Percentiles rank a stretch among this genome's conserved stretches.
These are phyloP conservation scores for Mormoops blainvillei DNA, from an alignment of 2,113 vertebrate genomes.

Conservation along the genomic window DNA sequence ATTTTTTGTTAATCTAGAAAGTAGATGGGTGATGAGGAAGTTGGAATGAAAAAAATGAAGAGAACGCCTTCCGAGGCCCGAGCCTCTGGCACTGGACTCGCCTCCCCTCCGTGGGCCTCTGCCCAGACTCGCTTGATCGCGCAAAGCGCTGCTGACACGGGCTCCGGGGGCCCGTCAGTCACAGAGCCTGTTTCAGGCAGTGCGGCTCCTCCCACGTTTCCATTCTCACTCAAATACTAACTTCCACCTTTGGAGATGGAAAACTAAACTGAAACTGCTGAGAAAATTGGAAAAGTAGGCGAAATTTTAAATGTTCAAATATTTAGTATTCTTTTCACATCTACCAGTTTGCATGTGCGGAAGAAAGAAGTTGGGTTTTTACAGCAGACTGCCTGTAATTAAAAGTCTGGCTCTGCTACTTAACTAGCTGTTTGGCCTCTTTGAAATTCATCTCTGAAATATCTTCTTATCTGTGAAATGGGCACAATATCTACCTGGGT, in stretches of 20 bases:
- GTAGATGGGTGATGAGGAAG: not conserved
- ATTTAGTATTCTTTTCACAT: not conserved
- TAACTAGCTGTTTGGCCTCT: not conserved
- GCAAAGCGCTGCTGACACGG: not conserved
- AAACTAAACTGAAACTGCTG: not conserved
- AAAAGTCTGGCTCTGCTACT: not conserved
- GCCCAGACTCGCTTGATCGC: not conserved
- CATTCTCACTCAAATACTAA: not conserved
- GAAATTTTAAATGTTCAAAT: not conserved
- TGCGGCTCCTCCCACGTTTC: not conserved
- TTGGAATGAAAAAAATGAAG: not conserved
- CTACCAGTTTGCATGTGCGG: not conserved
- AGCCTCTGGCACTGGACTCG: not conserved
- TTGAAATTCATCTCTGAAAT: conserved; percentile 1
- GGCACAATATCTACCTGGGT: not conserved
- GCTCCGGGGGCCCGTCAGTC: not conserved
- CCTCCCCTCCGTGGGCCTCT: not conserved
- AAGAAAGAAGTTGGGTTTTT: not conserved
- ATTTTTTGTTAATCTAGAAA: not conserved
- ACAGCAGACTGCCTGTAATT: not conserved
- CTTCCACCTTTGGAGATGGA: not conserved
- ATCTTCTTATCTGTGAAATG: not conserved
- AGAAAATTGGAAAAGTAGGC: not conserved
- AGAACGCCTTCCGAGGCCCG: not conserved
- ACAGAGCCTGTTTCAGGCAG: not conserved